Percentiles rank a stretch among this genome's conserved stretches.
Evolutionary conservation across 1,140 invertebrate species (phyloP).

Genomic region (Drosophila bocki): DNA sequence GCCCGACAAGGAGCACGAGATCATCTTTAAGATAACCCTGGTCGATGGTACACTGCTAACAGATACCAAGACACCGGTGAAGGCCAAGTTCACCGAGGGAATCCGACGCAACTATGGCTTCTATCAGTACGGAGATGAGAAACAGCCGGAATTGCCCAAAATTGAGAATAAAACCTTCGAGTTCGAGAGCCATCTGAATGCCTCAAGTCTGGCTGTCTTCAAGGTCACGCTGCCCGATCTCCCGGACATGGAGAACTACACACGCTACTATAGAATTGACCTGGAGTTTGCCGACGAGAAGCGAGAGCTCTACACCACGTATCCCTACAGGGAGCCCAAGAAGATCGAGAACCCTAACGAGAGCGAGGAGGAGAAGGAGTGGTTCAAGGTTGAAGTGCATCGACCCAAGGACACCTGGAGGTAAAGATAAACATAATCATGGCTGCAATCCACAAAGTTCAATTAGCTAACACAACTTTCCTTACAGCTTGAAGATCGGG

Average conservation of each 20-base stretch:
- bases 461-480: neutral
- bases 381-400: constrained; percentile 54
- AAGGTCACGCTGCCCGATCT: constrained; percentile 67
- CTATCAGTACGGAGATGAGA: constrained; percentile 36
- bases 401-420: constrained; percentile 57
- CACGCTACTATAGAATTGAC: constrained; percentile 68
- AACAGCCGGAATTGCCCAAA: constrained; percentile 42
- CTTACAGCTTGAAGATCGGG: constrained; percentile 87
- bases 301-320: constrained; percentile 63
- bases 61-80: constrained; percentile 86
- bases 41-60: constrained; percentile 64
- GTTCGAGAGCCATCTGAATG: constrained; percentile 71
- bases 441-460: neutral
- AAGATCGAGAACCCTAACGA: constrained; percentile 33
- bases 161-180: constrained; percentile 46
- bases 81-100: constrained; percentile 86
- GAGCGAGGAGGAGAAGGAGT: constrained; percentile 61
- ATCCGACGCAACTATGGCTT: constrained; percentile 74
- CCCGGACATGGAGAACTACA: constrained; percentile 65
- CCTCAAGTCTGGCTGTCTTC: constrained; percentile 61
- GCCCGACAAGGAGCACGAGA: constrained; percentile 93
- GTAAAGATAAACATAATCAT: constrained; percentile 10
- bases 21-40: constrained; percentile 64
- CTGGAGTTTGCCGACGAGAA: constrained; percentile 58
- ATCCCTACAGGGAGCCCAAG: constrained; percentile 75